Base-by-base conservation (phyloP, 2,113 vertebrate genomes). In the Pseudopipra pipra region DNA sequence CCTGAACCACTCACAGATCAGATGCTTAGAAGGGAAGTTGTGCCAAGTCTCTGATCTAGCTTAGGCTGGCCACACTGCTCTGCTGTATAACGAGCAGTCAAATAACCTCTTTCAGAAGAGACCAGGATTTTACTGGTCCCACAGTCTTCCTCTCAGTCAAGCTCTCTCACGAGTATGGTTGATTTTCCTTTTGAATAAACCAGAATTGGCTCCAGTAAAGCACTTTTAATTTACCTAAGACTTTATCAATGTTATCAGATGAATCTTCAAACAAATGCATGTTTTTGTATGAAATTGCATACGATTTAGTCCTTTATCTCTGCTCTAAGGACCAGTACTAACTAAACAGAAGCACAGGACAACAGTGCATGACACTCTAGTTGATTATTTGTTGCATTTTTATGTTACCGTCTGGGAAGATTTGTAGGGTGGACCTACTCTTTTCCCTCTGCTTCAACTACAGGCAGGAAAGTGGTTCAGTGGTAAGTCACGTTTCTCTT, bases 401-500 rank as follows among this genome's bases (percentile, higher is more conserved):
- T 89, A 33, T 92, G 63, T 83, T 74, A 49, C 24, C 75, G 76
- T 95, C 88, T 95, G 95, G 30, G 65, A 68, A 87, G 84, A 88
- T 89, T 92, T 95, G 28, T 63, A 65, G 95, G 95, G 97, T n/a
- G 86, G 75, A 79, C 66, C 76, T 87, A 54, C 71, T 95, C 92
- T 96, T 97, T 93, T 90, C 86, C 94, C 25, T 80, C 27, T 87
- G 58, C 88, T 96, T 89, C 66, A 67, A 25, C 49, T 39, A 46
- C 81, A 67, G 76, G 84, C 97, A 98, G 98, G 98, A 98, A 98
- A 96, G 79, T 17, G 63, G 96, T 90, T 71, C 78, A 92, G 87
- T 91, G 52, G 90, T 43, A 61, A 97, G 97, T 98, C 97, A 98
- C 97, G 97, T 98, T 98, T 87, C 95, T 97, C 97, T 96, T 97